Evolutionary conservation across 2,113 vertebrate genomes (phyloP), one percentile per base, ranked within the genome.

Genomic region (Hylia prasina): DNA sequence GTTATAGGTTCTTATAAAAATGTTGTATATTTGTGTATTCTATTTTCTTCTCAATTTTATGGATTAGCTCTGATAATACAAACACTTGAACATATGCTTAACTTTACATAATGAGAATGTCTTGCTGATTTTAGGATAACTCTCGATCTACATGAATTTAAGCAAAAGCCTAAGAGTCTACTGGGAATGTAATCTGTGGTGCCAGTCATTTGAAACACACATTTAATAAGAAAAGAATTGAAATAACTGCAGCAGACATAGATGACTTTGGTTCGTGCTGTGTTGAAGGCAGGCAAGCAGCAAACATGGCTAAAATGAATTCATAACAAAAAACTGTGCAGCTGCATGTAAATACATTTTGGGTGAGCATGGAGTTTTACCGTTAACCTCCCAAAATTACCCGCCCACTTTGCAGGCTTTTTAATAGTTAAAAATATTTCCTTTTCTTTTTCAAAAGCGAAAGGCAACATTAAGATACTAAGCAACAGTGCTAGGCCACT

Each of bases 121-220:
- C 86, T 88, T 90, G 64, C 72, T 87, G 82, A 93, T 95, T 95
- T 95, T 93, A 87, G 80, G 71, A 83, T 94, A 85, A 64, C 53
- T 90, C 61, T 75, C 0, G 0, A 78, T 81, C 72, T 87, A 64
- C 65, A 86, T 89, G 57, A 93, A 93, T 76, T 82, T 94, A 92
- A 93, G 28, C 45, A 90, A 56, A 93, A 92, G 8, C 50, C 72
- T 75, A 57, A 56, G 56, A 75, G 17, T 90, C 47, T 83, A 84
- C 42, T 76, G 72, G 65, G 82, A 89, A 71, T 5, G 2, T 76
- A 89, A 88, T 71, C 76, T 66, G 35, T 68, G 48, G 23, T 86
- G 64, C 37, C 68, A 92, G 60, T 81, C 56, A 75, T 78, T 94
- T 94, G 73, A 93, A 93, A 94, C 37, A 75, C 40, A 70, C 9